A percentile compares a stretch with the other conserved stretches of the same genome.
These are phyloP conservation scores for Tetramorium bicarinatum DNA, from an alignment of 2,888 invertebrate species.

Conservation along the genomic window DNA sequence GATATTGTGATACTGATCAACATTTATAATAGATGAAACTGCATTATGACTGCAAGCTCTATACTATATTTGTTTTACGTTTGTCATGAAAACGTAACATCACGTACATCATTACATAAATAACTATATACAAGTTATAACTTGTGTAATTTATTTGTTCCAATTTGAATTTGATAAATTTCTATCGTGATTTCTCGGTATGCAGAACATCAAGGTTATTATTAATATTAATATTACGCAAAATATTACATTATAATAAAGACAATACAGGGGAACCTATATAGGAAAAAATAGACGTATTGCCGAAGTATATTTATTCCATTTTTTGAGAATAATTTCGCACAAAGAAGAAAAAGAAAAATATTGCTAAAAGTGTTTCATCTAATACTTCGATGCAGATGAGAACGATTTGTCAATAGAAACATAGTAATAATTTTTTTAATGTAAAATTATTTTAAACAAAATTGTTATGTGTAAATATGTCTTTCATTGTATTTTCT, in stretches of 20 bases:
- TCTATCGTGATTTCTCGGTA: not conserved
- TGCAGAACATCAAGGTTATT: not conserved
- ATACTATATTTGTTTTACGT: not conserved
- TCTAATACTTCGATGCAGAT: not conserved
- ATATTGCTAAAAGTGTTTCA: not conserved
- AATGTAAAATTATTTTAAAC: not conserved
- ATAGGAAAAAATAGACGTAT: not conserved
- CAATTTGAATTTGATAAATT: not conserved
- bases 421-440: not conserved
- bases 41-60: not conserved
- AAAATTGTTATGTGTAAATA: not conserved
- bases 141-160: not conserved
- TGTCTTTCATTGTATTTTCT: not conserved
- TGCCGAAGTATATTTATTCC: not conserved
- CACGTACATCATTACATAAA: not conserved
- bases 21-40: not conserved
- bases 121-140: not conserved
- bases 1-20: not conserved
- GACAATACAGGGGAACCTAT: not conserved
- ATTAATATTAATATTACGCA: not conserved
- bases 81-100: not conserved
- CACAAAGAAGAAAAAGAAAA: not conserved
- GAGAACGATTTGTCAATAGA: not conserved
- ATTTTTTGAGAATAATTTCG: not conserved
- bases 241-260: not conserved